These are phyloP conservation scores for Seriola rivoliana DNA, from an alignment of 2,113 vertebrate genomes.

Conservation along the genomic window DNA sequence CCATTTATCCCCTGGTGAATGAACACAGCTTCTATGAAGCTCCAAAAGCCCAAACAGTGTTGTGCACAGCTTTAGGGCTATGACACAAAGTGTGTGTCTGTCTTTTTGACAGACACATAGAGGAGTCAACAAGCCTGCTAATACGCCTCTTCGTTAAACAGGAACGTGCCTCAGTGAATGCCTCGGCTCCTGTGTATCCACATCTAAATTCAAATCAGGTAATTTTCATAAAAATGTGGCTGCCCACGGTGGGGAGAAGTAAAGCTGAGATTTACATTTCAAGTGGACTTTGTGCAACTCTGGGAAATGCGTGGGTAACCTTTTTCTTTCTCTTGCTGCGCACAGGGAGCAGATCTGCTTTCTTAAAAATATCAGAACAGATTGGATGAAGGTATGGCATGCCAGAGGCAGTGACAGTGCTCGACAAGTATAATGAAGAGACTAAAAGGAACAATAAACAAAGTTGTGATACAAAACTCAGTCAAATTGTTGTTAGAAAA, in stretches of 20 bases:
- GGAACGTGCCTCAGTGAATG: constrained; percentile 48
- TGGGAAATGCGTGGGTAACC: constrained; percentile 69
- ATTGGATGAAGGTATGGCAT: constrained; percentile 29
- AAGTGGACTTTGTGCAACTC: constrained; percentile 65
- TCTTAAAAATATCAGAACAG: constrained; percentile 51
- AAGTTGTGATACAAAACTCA: constrained; percentile 8
- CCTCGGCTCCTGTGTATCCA: constrained; percentile 45
- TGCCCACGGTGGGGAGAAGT: constrained; percentile 52
- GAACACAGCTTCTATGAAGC: constrained; percentile 48
- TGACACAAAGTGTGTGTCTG: constrained; percentile 47
- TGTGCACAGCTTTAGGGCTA: constrained; percentile 42
- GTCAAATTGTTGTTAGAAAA: background rate
- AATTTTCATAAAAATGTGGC: constrained; percentile 74
- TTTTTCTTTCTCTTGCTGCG: constrained; percentile 43
- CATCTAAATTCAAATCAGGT: constrained; percentile 77
- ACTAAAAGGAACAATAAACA: constrained; percentile 21
- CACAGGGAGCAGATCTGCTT: constrained; percentile 23
- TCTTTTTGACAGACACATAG: constrained; percentile 61
- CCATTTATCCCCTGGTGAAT: constrained; percentile 62
- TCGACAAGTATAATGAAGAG: constrained; percentile 21
- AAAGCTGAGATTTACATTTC: constrained; percentile 77
- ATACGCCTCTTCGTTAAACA: constrained; percentile 59
- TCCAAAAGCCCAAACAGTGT: constrained; percentile 42
- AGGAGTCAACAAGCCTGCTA: constrained; percentile 67
- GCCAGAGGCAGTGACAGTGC: constrained; percentile 22